Evolutionary conservation across 2,797 vertebrate species (phyloP), one percentile per base, ranked within the genome.

Genomic region (Tapera naevia): DNA sequence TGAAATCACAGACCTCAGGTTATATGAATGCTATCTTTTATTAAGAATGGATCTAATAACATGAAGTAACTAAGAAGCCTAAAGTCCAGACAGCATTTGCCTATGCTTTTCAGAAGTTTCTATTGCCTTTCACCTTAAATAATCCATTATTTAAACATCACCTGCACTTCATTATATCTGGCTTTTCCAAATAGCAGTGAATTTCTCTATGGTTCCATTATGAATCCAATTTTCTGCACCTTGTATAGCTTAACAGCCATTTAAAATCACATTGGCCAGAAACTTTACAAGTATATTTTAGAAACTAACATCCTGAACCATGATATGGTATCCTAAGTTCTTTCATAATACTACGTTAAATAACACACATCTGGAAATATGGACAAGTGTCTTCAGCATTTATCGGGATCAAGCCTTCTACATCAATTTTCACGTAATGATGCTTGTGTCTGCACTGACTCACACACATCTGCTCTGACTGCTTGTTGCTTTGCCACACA

Each of bases 1-100:
- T 97, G 96, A 97, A 97, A 95, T 93, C 61, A 67, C 39, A 85
- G 76, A 96, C 89, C 80, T 92, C 54, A 27, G 92, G 94, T 96
- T 94, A 92, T 86, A 89, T 61, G 69, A 96, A 96, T 94, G 79
- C 82, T 83, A 93, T 50, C 50, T 96, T 91, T 95, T 92, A 94
- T 95, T 95, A 86, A 82, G 76, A 92, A 80, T 88, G 66, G 60
- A 91, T 93, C 67, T 57, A 96, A 84, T 95, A 96, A 80, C 80
- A 50, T 7, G 13, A 56, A 57, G 58, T 84, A 93, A 84, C 50
- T 88, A 48, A 86, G 61, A 73, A 87, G 22, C 5, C 43, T 62
- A 28, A 58, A 70, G 46, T 92, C 62, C 54, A 14, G 12, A 72
- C 50, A 92, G 27, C 65, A 86, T 92, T 94, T 84, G 50, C 91